phyloP scores from a whole-genome alignment of 2,888 invertebrate genomes.

The Venustoraphidia nigricollis region DNA sequence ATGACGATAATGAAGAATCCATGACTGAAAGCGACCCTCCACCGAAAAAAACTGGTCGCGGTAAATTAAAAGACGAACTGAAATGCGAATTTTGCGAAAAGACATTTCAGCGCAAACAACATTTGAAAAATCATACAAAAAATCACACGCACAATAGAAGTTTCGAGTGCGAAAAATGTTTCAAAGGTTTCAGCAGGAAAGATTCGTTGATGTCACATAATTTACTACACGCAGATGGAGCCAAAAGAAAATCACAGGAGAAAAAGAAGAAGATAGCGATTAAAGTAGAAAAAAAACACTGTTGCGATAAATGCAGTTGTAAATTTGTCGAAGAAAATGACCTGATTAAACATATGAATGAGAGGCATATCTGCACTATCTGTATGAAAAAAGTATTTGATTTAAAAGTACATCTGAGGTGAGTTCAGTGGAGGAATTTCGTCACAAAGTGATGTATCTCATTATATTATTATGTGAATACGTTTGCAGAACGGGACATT shows the following conservation, averaged over 20 bases:
- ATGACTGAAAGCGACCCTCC: too few relatives aligned
- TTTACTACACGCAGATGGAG: constrained; percentile 1
- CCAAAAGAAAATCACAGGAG: constrained; percentile 13
- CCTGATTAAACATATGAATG: constrained; percentile 32
- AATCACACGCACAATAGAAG: background rate
- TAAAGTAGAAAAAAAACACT: constrained; percentile 9
- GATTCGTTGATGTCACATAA: background rate
- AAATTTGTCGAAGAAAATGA: constrained; percentile 4
- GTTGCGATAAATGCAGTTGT: constrained; percentile 5
- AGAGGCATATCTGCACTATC: background rate
- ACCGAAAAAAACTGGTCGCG: too few relatives aligned
- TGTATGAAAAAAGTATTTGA: too few relatives aligned
- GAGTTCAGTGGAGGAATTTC: too few relatives aligned
- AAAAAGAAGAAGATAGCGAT: constrained; percentile 14
- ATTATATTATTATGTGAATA: too few relatives aligned
- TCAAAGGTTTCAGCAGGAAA: background rate
- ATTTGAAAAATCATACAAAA: background rate
- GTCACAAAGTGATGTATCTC: too few relatives aligned
- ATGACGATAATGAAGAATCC: too few relatives aligned
- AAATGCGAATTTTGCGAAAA: too few relatives aligned
- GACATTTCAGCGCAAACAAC: too few relatives aligned
- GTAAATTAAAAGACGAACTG: too few relatives aligned
- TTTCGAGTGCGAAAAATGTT: background rate
- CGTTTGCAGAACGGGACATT: too few relatives aligned
- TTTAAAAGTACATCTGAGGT: too few relatives aligned